phyloP scores from a whole-genome alignment of 2,113 vertebrate genomes.

The Uria lomvia region DNA sequence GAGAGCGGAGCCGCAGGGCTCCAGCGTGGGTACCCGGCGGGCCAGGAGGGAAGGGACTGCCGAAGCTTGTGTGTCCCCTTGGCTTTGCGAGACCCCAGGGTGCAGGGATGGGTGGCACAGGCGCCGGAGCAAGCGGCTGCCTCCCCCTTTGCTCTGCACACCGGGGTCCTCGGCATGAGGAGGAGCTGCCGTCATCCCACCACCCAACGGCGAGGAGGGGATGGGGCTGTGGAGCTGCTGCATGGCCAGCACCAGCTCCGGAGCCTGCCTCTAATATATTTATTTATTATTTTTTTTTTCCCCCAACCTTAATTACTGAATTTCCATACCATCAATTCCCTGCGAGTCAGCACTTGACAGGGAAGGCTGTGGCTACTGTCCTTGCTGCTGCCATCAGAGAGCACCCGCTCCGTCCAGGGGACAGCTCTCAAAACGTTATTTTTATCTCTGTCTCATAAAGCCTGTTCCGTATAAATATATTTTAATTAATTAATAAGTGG shows the following conservation, averaged over 20 bases:
- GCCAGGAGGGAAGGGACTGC: neutral
- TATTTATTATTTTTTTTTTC: neutral
- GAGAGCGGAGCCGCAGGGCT: neutral
- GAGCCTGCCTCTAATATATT: neutral
- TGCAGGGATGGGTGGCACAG: neutral
- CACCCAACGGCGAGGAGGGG: neutral
- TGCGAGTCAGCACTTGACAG: slow-evolving; percentile 20
- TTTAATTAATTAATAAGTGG: slow-evolving; percentile 83
- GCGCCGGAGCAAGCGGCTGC: neutral
- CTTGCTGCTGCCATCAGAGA: slow-evolving; percentile 54
- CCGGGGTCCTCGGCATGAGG: neutral
- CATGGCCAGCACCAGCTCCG: neutral
- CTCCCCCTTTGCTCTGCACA: neutral
- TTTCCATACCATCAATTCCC: slow-evolving; percentile 41
- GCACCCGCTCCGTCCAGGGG: slow-evolving; percentile 24
- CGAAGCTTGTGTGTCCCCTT: neutral
- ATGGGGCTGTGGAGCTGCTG: neutral
- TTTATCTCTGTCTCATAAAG: slow-evolving; percentile 74
- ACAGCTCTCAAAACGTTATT: slow-evolving; percentile 74
- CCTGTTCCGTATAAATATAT: slow-evolving; percentile 76
- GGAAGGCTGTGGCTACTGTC: slow-evolving; percentile 1
- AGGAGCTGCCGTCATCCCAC: neutral
- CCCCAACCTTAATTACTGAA: slow-evolving; percentile 19
- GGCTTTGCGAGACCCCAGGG: neutral
- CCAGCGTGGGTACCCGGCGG: neutral